Evolutionary conservation across 2,888 invertebrate genomes (phyloP), one percentile per base, ranked within the genome.

Genomic region (Drosophila mettleri): DNA sequence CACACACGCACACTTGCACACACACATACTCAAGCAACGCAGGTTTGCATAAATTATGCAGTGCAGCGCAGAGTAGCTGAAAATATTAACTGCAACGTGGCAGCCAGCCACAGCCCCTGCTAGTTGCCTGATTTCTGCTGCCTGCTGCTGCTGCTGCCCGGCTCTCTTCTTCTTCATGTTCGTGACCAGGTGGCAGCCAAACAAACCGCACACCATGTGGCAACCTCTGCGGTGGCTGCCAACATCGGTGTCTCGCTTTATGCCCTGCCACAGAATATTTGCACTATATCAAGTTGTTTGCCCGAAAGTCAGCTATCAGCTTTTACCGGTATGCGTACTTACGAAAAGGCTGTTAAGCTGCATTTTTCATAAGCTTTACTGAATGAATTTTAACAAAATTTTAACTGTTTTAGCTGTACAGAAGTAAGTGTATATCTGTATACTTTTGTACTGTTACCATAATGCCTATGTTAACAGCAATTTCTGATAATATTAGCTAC

Each of bases 11-110:
- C 68, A 64, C 53, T 41, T 48, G 31, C 27, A 31, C 43, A 24
- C 36, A 14, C 58, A 60, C 61, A 57, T 24, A 5, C 63, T 59
- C 55, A 73, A 62, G 53, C 67, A 63, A 29, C 22, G 41, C 41
- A 62, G 69, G 61, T 67, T 61, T 76, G 86, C 86, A 80, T 82
- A 78, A 89, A 88, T 89, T 86, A 86, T 89, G 78, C 88, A 85
- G 63, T 78, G 64, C 71, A 80, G 74, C 78, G 79, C 82, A 85
- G 72, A 87, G 86, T 66, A 78, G 80, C 74, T 74, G 78, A 80
- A 83, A 86, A 84, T 84, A 85, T 87, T 77, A 83, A 80, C 88
- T 83, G 60, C 71, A 74, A 77, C 66, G 72, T 80, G 79, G 75
- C 77, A 75, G 33, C 31, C 54, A 58, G 54, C 57, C 48, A 36